Evolutionary conservation across 2,113 vertebrate species (phyloP).

Genomic region (Entelurus aequoreus): DNA sequence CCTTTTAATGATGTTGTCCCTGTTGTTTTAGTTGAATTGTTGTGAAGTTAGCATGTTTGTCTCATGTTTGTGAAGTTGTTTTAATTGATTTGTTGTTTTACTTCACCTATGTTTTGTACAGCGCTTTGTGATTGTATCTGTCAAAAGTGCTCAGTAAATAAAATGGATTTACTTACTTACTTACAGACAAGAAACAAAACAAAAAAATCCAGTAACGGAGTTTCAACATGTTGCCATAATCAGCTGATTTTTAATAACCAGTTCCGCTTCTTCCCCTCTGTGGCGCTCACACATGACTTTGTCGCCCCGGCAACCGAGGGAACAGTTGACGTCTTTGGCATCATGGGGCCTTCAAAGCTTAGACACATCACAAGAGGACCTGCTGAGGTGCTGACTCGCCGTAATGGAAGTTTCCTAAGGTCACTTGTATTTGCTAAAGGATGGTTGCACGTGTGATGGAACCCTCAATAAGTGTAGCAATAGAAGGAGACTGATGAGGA

Average conservation of each 20-base stretch:
- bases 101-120: too few relatives aligned
- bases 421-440: conserved; percentile 7
- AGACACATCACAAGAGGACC: conserved; percentile 14
- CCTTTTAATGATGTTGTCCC: too few relatives aligned
- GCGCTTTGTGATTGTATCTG: too few relatives aligned
- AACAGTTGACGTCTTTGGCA: conserved; percentile 41
- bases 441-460: not conserved
- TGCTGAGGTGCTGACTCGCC: conserved; percentile 13
- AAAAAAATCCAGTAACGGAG: not conserved
- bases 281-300: conserved; percentile 41
- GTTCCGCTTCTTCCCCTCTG: conserved; percentile 17
- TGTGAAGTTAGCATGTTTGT: too few relatives aligned
- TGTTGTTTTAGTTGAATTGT: too few relatives aligned
- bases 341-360: conserved; percentile 42
- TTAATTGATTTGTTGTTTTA: too few relatives aligned
- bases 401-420: conserved; percentile 13
- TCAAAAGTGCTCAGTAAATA: too few relatives aligned
- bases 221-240: conserved; percentile 10
- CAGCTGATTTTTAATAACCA: conserved; percentile 35
- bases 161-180: too few relatives aligned
- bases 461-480: conserved; percentile 21
- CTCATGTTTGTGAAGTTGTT: too few relatives aligned
- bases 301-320: conserved; percentile 31
- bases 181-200: not conserved
- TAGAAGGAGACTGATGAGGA: not conserved